Conservation (phyloP, 1,140 invertebrate genomes). For the Drosophila nebulosa region DNA sequence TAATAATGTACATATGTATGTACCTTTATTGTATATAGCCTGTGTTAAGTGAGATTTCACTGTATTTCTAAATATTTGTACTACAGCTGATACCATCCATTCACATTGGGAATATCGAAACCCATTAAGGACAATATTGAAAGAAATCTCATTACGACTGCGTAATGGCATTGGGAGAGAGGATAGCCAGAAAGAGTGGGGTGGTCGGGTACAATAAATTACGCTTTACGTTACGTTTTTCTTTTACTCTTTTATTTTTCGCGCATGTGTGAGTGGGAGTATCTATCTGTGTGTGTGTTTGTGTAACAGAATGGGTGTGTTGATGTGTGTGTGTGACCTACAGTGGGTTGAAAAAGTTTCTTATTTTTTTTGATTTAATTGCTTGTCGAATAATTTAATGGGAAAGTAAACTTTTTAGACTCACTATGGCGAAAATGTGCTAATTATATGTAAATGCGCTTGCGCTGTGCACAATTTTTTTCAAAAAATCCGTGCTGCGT, state of each 20-base stretch:
- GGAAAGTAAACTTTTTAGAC: background rate
- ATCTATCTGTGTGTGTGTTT: background rate
- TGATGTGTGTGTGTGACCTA: background rate
- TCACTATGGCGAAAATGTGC: background rate
- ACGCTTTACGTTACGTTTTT: background rate
- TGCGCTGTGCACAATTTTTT: background rate
- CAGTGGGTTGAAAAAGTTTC: background rate
- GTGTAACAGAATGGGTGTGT: background rate
- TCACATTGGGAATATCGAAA: background rate
- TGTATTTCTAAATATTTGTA: no score
- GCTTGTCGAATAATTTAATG: background rate
- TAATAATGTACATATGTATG: no score
- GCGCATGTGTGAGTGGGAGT: background rate
- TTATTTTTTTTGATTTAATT: background rate
- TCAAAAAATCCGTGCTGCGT: background rate
- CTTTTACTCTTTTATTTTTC: background rate
- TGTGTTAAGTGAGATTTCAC: no score
- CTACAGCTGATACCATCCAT: no score
- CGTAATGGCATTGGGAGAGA: no score
- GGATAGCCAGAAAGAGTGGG: background rate
- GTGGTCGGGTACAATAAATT: background rate
- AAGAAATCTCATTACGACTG: background rate
- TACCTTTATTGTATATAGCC: no score
- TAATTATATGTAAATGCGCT: background rate
- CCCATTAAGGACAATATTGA: background rate